These are phyloP conservation scores for Scartelaos histophorus DNA, from an alignment of 2,113 vertebrate genomes.

Conservation along the genomic window DNA sequence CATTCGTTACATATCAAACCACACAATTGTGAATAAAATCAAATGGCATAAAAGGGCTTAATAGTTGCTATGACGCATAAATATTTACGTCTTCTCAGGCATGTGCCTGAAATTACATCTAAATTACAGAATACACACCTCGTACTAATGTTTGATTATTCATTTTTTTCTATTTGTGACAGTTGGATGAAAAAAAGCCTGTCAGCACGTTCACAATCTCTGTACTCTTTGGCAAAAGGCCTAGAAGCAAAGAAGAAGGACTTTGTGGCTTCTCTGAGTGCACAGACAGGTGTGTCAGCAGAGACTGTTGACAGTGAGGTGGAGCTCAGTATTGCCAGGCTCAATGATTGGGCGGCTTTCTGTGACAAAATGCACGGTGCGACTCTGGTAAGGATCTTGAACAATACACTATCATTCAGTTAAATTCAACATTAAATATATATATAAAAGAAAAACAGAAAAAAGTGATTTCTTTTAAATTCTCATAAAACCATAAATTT, in stretches of 20 bases:
- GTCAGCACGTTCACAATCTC: slow-evolving; percentile 73
- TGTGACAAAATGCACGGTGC: slow-evolving; percentile 78
- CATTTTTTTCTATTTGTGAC: not conserved
- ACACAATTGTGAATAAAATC: not conserved
- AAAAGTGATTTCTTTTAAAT: too few species aligned
- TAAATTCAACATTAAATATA: too few species aligned
- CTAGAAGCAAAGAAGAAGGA: slow-evolving; percentile 73
- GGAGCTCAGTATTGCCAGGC: slow-evolving; percentile 77
- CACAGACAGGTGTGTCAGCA: slow-evolving; percentile 61
- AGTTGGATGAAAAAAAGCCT: slow-evolving; percentile 83
- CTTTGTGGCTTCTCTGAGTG: slow-evolving; percentile 59
- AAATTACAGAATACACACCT: not conserved
- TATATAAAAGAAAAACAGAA: too few species aligned
- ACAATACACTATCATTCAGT: not conserved
- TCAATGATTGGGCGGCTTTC: slow-evolving; percentile 81
- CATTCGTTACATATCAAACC: not conserved
- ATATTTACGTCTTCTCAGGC: not conserved
- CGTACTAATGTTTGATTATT: not conserved
- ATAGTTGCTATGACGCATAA: not conserved
- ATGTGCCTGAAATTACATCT: not conserved
- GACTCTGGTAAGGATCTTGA: slow-evolving; percentile 70
- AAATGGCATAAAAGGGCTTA: not conserved
- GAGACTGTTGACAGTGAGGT: slow-evolving; percentile 75
- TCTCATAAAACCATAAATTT: too few species aligned
- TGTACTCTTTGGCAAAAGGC: slow-evolving; percentile 80